Conservation (phyloP, 2,888 invertebrate genomes). For the Cerastoderma edule region DNA sequence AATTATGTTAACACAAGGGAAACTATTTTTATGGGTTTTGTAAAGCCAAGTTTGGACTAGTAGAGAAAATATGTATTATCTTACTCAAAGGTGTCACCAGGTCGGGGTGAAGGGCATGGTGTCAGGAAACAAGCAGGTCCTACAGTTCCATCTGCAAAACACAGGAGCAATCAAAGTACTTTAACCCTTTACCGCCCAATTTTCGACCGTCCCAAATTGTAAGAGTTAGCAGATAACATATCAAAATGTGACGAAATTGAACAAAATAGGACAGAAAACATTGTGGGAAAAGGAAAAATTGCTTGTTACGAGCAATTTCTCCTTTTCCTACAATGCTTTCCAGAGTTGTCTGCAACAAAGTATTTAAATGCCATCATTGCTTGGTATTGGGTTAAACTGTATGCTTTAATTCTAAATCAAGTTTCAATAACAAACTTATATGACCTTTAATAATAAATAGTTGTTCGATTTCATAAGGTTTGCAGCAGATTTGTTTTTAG, state of each 20-base stretch:
- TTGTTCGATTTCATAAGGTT: no score
- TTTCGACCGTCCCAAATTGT: neutral
- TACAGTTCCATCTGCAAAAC: slow-evolving; percentile 45
- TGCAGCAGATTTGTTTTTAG: no score
- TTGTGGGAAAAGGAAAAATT: no score
- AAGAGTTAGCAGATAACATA: neutral
- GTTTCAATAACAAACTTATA: no score
- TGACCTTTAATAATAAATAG: no score
- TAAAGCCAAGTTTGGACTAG: no score
- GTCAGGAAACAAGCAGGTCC: slow-evolving; percentile 64
- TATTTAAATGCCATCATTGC: no score
- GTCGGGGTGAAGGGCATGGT: slow-evolving; percentile 62
- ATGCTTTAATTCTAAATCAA: no score
- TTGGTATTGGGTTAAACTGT: neutral
- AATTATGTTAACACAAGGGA: no score
- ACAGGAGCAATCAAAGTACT: neutral
- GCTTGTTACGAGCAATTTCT: slow-evolving; percentile 8
- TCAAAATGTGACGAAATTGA: neutral
- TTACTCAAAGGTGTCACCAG: slow-evolving; percentile 61
- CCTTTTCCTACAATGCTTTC: neutral
- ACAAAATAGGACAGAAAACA: no score
- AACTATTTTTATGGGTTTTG: no score
- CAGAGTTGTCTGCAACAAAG: neutral
- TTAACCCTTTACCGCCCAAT: neutral
- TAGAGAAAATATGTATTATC: no score